These are phyloP conservation scores for Danaus plexippus DNA, from an alignment of 1,140 invertebrate species.

Conservation along the genomic window DNA sequence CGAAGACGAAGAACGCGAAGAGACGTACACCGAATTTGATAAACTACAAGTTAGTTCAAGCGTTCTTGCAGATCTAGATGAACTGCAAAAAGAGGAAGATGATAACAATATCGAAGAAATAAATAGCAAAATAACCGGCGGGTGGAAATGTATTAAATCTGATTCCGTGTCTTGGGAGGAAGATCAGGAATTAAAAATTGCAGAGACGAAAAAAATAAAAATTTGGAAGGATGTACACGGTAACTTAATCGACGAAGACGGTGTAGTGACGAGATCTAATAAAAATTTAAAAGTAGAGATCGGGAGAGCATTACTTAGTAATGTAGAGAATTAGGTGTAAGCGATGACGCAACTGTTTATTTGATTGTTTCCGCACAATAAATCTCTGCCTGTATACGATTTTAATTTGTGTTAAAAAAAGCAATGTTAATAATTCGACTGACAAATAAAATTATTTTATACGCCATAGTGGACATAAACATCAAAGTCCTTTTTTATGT, in stretches of 20 bases:
- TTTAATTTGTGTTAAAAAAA: background rate
- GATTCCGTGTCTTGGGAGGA: conserved; percentile 36
- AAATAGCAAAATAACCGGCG: conserved; percentile 12
- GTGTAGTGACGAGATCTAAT: conserved; percentile 17
- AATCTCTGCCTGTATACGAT: background rate
- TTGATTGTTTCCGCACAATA: background rate
- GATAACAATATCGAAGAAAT: conserved; percentile 15
- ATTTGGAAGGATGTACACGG: conserved; percentile 30
- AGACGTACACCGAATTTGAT: background rate
- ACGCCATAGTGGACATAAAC: too few species aligned
- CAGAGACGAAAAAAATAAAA: conserved; percentile 2
- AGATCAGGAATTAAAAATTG: conserved; percentile 17
- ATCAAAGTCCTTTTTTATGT: too few species aligned
- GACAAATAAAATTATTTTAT: too few species aligned
- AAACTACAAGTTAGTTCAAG: background rate
- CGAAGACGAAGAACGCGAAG: conserved; percentile 4
- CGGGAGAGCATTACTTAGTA: background rate
- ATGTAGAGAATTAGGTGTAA: conserved; percentile 1
- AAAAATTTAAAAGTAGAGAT: conserved; percentile 13
- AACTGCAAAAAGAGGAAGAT: conserved; percentile 6
- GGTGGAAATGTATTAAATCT: conserved; percentile 20
- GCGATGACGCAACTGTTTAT: too few species aligned
- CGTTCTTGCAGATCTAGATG: conserved; percentile 1
- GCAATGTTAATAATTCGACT: too few species aligned
- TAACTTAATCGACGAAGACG: conserved; percentile 36